These are phyloP conservation scores for Stercorarius parasiticus DNA, from an alignment of 2,113 vertebrate species.

Conservation along the genomic window DNA sequence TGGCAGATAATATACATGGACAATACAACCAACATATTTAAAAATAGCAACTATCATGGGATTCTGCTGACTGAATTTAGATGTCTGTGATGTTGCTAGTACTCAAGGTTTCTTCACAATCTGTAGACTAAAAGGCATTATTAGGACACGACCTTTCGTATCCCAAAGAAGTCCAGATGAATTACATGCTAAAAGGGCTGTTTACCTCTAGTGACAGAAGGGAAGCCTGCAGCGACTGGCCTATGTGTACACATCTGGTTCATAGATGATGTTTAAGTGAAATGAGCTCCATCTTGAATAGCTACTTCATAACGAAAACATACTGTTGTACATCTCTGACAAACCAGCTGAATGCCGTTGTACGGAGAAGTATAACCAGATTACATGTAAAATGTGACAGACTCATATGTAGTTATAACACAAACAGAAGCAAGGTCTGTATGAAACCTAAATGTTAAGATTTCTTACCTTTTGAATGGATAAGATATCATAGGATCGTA, in stretches of 20 bases:
- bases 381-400: neutral
- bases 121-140: neutral
- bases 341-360: neutral
- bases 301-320: neutral
- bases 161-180: neutral
- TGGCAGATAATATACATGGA: neutral
- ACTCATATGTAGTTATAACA: neutral
- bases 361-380: neutral
- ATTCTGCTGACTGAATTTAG: neutral
- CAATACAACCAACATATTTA: neutral
- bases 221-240: neutral
- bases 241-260: neutral
- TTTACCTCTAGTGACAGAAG: neutral
- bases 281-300: neutral
- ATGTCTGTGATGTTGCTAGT: neutral
- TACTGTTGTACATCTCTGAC: neutral
- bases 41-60: neutral
- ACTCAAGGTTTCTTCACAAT: neutral
- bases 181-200: neutral
- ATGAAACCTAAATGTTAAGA: neutral
- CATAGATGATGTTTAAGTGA: neutral
- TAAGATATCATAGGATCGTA: neutral
- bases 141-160: neutral
- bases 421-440: neutral
- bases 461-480: neutral